These are phyloP conservation scores for Mystacides longicornis DNA, from an alignment of 2,888 invertebrate genomes.

Conservation along the genomic window DNA sequence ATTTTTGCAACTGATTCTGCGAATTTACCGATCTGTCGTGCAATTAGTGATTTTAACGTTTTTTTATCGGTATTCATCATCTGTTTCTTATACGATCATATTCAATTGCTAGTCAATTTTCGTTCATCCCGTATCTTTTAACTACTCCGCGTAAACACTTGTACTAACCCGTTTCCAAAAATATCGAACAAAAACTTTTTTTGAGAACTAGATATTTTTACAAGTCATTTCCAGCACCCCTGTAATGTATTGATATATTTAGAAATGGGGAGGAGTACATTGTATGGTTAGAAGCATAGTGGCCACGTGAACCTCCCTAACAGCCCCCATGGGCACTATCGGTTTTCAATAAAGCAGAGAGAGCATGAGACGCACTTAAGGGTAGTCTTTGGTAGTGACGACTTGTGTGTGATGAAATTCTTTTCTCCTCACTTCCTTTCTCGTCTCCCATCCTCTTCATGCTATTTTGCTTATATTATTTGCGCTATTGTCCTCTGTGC, in stretches of 20 bases:
- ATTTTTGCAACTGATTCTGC: too few species aligned
- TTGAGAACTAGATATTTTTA: too few species aligned
- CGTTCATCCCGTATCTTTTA: too few species aligned
- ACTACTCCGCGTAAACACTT: too few species aligned
- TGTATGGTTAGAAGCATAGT: constrained; percentile 7
- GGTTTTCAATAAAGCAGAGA: constrained; percentile 27
- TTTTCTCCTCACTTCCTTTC: not conserved
- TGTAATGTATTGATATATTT: not conserved
- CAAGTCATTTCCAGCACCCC: too few species aligned
- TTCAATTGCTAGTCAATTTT: too few species aligned
- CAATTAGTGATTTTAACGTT: too few species aligned
- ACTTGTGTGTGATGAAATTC: not conserved
- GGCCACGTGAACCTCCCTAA: constrained; percentile 22
- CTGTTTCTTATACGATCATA: too few species aligned
- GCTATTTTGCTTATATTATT: not conserved
- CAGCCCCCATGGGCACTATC: constrained; percentile 25
- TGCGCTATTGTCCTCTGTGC: not conserved
- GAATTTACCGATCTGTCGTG: too few species aligned
- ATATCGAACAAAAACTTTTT: too few species aligned
- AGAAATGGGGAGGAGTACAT: not conserved
- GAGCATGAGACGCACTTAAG: constrained; percentile 16
- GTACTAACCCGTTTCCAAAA: too few species aligned
- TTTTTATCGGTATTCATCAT: too few species aligned
- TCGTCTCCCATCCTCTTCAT: not conserved
- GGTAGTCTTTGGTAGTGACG: constrained; percentile 4